A percentile compares a stretch with the other conserved stretches of the same genome.
Conservation (phyloP, 35 echinoderm and acorn worm genomes). For the Heliocidaris tuberculata region DNA sequence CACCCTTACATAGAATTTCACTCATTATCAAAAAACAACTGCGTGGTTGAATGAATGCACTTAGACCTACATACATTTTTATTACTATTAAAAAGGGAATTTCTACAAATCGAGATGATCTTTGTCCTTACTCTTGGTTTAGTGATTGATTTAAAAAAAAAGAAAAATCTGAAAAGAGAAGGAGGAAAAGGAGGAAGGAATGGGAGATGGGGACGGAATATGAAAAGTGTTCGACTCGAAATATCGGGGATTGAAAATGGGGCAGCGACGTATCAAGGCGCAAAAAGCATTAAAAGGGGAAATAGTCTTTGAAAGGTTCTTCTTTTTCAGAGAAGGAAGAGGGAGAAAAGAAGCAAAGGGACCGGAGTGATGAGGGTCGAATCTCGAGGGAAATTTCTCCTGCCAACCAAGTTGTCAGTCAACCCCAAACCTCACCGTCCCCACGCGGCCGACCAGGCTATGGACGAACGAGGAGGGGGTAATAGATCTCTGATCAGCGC, state of each 20-base stretch:
- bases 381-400: slow-evolving; percentile 17
- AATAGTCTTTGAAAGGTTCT: background rate
- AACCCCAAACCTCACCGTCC: background rate
- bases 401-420: background rate
- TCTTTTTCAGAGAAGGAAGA: background rate
- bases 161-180: no score
- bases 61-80: no score
- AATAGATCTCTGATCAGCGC: background rate
- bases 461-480: background rate
- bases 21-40: no score
- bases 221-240: background rate
- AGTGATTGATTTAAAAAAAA: no score
- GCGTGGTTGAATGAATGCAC: no score
- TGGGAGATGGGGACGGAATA: background rate
- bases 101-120: no score
- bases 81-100: no score
- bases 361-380: background rate
- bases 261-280: background rate
- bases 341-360: background rate
- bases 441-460: background rate
- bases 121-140: no score
- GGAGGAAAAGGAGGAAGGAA: no score
- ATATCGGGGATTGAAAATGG: background rate
- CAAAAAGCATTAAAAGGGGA: background rate
- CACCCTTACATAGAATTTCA: no score